A percentile compares a stretch with the other conserved stretches of the same genome.
phyloP scores from a whole-genome alignment of 2,113 vertebrate species.

The Anhinga rufa region DNA sequence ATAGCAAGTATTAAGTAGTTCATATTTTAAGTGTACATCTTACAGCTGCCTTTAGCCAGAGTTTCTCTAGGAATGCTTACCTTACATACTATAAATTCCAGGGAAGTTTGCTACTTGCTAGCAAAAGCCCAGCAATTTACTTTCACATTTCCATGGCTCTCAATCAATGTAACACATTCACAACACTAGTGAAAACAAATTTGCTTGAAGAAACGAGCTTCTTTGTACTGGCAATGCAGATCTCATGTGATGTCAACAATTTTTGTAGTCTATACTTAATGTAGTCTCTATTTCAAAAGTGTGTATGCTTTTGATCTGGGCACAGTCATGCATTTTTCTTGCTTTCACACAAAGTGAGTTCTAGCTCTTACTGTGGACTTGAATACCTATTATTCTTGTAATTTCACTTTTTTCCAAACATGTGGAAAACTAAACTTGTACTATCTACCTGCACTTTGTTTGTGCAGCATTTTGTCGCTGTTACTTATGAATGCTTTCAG shows the following conservation, averaged over 20 bases:
- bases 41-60: neutral
- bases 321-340: neutral
- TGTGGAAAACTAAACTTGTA: neutral
- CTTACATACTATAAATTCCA: slow-evolving; percentile 29
- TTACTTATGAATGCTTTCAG: neutral
- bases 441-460: neutral
- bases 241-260: neutral
- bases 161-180: neutral
- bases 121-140: neutral
- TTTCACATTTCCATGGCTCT: neutral
- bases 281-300: neutral
- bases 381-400: neutral
- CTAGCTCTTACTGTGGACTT: neutral
- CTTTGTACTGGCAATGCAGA: neutral
- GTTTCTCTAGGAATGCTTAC: slow-evolving; percentile 12
- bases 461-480: neutral
- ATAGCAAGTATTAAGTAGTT: neutral
- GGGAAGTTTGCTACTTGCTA: neutral
- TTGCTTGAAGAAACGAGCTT: neutral
- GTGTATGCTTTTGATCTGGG: neutral
- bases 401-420: neutral
- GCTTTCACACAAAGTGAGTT: neutral
- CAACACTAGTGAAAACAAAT: neutral
- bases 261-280: neutral
- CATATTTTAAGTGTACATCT: neutral